Evolutionary conservation across 1,140 invertebrate species (phyloP).

Genomic region (Calephelis nemesis): DNA sequence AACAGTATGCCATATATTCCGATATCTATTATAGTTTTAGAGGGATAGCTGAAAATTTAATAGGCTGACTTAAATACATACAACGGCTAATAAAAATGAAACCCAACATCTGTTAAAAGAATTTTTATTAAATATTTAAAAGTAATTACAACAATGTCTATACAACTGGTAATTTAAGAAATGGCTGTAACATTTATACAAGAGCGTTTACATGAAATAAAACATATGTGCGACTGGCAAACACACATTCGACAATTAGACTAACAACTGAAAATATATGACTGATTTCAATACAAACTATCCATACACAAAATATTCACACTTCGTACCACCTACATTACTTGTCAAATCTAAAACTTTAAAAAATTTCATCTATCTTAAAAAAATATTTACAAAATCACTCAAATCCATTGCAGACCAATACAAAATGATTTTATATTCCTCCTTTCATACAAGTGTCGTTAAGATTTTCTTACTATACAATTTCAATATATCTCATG

Average conservation of each 20-base stretch:
- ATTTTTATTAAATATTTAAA: constrained; percentile 29
- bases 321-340: constrained; percentile 39
- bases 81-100: not conserved
- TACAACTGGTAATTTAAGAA: constrained; percentile 27
- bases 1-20: too few relatives aligned
- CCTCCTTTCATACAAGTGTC: constrained; percentile 11
- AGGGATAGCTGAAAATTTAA: too few relatives aligned
- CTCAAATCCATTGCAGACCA: constrained; percentile 9
- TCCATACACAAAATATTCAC: constrained; percentile 29
- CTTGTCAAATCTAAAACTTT: constrained; percentile 45
- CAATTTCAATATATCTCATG: not conserved
- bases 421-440: constrained; percentile 15
- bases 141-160: constrained; percentile 32
- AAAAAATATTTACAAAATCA: constrained; percentile 63
- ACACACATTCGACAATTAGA: constrained; percentile 4
- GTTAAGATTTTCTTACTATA: not conserved
- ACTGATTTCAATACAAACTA: constrained; percentile 21
- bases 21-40: too few relatives aligned
- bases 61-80: too few relatives aligned
- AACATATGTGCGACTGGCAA: constrained; percentile 8
- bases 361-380: constrained; percentile 48
- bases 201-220: constrained; percentile 6
- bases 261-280: constrained; percentile 20
- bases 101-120: constrained; percentile 13
- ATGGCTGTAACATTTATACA: constrained; percentile 14